Percentiles rank a stretch among this genome's conserved stretches.
Conservation (phyloP, 2,888 invertebrate genomes). For the Hypselothyrea guttata region DNA sequence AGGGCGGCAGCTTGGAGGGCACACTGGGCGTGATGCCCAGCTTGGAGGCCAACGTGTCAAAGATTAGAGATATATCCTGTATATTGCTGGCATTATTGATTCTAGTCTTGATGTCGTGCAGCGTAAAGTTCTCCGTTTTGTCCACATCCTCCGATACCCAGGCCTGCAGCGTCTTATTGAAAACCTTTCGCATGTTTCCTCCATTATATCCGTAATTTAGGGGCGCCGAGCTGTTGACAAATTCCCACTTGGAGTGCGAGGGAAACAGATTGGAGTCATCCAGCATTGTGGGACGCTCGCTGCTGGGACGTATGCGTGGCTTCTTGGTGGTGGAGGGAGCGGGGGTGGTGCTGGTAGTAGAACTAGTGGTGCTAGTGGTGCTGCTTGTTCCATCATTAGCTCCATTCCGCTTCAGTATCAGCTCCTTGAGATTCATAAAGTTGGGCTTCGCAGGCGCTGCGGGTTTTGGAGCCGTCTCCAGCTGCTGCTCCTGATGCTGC, state of each 20-base stretch:
- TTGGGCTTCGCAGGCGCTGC: slow-evolving; percentile 64
- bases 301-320: slow-evolving; percentile 65
- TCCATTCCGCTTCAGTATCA: slow-evolving; percentile 77
- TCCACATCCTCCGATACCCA: slow-evolving; percentile 84
- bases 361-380: neutral
- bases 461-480: neutral
- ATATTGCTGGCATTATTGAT: slow-evolving; percentile 82
- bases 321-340: slow-evolving; percentile 54
- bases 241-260: slow-evolving; percentile 84
- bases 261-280: slow-evolving; percentile 81
- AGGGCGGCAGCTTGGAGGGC: slow-evolving; percentile 80
- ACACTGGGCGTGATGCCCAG: slow-evolving; percentile 81
- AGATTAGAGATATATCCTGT: slow-evolving; percentile 86
- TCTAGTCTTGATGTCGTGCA: slow-evolving; percentile 77
- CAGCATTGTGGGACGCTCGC: slow-evolving; percentile 68
- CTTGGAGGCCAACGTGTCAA: slow-evolving; percentile 85
- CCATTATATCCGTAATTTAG: slow-evolving; percentile 65
- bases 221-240: slow-evolving; percentile 83
- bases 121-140: slow-evolving; percentile 74
- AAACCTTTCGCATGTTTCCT: slow-evolving; percentile 84
- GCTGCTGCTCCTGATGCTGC: too few relatives aligned
- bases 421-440: slow-evolving; percentile 82
- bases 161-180: slow-evolving; percentile 86
- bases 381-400: slow-evolving; percentile 6
- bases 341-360: neutral